phyloP scores from a whole-genome alignment of 2,113 vertebrate species.

The Oreochromis tanganicae region DNA sequence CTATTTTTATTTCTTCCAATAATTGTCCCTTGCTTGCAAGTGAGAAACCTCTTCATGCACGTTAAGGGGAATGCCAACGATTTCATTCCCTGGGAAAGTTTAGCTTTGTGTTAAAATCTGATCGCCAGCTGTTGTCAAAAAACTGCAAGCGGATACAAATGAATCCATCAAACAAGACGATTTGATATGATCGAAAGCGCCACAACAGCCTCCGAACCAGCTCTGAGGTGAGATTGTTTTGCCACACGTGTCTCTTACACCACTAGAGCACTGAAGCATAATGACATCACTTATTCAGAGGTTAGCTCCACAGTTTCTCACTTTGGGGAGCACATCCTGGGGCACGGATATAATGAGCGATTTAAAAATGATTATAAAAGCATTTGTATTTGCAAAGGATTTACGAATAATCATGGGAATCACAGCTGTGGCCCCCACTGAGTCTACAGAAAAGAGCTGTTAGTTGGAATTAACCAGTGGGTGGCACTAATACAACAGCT shows the following conservation, averaged over 20 bases:
- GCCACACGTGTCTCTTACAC: not conserved
- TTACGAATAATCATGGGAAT: constrained; percentile 38
- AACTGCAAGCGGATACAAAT: not conserved
- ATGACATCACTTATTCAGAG: constrained; percentile 33
- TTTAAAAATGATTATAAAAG: constrained; percentile 54
- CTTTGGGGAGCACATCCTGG: constrained; percentile 33
- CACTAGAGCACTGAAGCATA: not conserved
- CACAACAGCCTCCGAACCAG: not conserved
- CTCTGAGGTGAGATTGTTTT: not conserved
- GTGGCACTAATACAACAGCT: constrained; percentile 54
- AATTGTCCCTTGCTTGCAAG: not conserved
- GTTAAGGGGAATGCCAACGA: not conserved
- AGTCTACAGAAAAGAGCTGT: not conserved
- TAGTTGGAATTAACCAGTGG: constrained; percentile 51
- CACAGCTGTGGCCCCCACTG: constrained; percentile 41
- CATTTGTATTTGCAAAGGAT: constrained; percentile 35
- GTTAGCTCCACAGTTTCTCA: not conserved
- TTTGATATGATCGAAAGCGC: not conserved
- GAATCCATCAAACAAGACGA: not conserved
- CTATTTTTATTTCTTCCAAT: constrained; percentile 6
- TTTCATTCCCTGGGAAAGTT: not conserved
- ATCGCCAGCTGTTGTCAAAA: not conserved
- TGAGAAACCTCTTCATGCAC: not conserved
- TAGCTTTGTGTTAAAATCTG: not conserved
- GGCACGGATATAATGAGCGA: constrained; percentile 27